Evolutionary conservation across 1,140 invertebrate genomes (phyloP).

Genomic region (Ceratosolen solmsi): DNA sequence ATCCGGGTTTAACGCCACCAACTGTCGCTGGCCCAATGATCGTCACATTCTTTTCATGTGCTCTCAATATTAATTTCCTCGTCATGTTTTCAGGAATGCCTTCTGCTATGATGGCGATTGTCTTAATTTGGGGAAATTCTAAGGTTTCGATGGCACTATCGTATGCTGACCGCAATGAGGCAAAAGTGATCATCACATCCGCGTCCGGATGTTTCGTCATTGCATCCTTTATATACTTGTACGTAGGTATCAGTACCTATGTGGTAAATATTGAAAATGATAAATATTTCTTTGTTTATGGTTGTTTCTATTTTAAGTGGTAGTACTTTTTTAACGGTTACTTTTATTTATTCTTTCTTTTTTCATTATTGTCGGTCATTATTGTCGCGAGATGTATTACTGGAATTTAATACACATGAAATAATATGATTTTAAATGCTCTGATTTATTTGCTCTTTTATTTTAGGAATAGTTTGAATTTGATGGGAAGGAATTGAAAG

Average conservation of each 20-base stretch:
- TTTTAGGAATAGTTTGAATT: no score
- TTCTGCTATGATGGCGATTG: constrained; percentile 99
- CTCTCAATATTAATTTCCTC: constrained; percentile 91
- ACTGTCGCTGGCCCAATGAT: constrained; percentile 92
- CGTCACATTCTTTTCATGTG: constrained; percentile 80
- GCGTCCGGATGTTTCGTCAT: constrained; percentile 96
- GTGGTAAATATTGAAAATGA: background rate
- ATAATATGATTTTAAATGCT: no score
- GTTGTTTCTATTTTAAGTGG: no score
- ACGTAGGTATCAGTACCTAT: constrained; percentile 80
- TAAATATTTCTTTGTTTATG: no score
- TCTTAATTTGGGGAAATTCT: constrained; percentile 93
- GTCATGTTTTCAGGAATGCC: constrained; percentile 99
- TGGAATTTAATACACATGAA: no score
- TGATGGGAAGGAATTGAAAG: no score
- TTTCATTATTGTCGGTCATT: no score
- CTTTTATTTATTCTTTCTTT: no score
- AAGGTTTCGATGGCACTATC: constrained; percentile 96
- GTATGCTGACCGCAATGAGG: constrained; percentile 97
- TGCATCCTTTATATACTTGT: constrained; percentile 97
- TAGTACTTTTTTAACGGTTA: no score
- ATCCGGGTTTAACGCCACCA: constrained; percentile 98
- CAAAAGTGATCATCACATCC: constrained; percentile 98
- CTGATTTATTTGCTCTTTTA: no score
- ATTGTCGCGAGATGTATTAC: no score